Base-by-base conservation (phyloP, 2,797 vertebrate species). In the Tarsius wallacei region DNA sequence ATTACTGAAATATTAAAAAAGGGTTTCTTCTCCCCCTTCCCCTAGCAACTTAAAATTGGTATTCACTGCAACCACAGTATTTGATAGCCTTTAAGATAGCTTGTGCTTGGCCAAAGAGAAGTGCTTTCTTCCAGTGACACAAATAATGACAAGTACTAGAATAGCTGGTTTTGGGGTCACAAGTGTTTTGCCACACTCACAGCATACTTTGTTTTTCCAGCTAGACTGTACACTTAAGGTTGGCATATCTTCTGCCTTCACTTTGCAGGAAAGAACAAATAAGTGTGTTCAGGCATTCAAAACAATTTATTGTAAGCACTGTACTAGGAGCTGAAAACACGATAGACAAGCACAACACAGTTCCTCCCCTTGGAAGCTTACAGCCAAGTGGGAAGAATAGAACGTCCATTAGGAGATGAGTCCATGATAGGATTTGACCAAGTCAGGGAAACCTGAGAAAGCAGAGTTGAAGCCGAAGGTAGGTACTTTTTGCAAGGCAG, bases 281-380 rank as follows among this genome's bases (percentile, higher is more conserved):
- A 33, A 42, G 19, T 47, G 8, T 89, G 22, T 70, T 68, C 2
- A 31, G 49, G 3, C 55, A 89, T 82, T 91, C 8, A 63, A 28
- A 82, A 85, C 61, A 55, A 12, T 93, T 91, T 96, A 89, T 82
- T 89, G 13, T 89, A 88, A 95, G 33, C 15, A 15, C 33, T 76
- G 11, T 36, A n/a, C n/a, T 77, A 74, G 73, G 53, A 55, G 26
- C n/a, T 85, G 22, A 53, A 61, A 53, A 80, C 61, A 93, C 26
- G 57, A 3, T 33, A 6, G 24, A 61, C 42, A 66, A 81, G 61
- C 55, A 78, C 42, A 78, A 81, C 59, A 82, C 66, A 73, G 10
- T 73, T 74, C 51, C 16, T 77, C 68, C 53, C 70, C 80, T 76
- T 80, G 57, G 59, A 73, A 90, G 22, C 59, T 81, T 57, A n/a